These are phyloP conservation scores for Drosophila mayaguana DNA, from an alignment of 2,888 invertebrate species.

Conservation along the genomic window DNA sequence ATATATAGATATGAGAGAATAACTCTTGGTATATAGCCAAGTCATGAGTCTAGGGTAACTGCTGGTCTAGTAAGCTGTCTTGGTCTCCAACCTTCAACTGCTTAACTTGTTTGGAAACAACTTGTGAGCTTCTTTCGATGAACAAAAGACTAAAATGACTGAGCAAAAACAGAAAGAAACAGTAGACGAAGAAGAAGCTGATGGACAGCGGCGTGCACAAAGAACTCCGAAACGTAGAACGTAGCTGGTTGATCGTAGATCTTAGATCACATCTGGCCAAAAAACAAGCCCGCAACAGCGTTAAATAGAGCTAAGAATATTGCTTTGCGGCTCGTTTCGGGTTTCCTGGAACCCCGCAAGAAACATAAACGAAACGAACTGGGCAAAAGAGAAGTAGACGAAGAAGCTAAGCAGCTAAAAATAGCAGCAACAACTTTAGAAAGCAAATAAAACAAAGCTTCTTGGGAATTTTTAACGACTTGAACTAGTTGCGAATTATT, in stretches of 20 bases:
- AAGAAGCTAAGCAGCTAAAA: neutral
- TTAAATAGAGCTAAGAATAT: constrained; percentile 38
- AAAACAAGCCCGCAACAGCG: constrained; percentile 10
- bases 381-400: neutral
- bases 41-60: constrained; percentile 8
- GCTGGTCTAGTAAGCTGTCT: neutral
- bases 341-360: constrained; percentile 19
- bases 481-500: constrained; percentile 20
- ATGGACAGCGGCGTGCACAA: constrained; percentile 17
- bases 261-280: constrained; percentile 15
- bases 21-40: no score
- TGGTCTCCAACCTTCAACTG: neutral
- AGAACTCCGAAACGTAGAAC: constrained; percentile 20
- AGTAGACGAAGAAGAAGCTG: neutral
- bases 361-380: neutral
- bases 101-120: constrained; percentile 11
- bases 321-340: constrained; percentile 28
- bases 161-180: constrained; percentile 22
- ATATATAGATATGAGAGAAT: neutral
- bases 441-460: constrained; percentile 4
- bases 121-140: constrained; percentile 7
- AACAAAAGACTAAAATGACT: constrained; percentile 33
- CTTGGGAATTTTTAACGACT: constrained; percentile 3
- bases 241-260: constrained; percentile 27
- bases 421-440: neutral